Conservation (phyloP, 1,140 invertebrate genomes). For the Helicoverpa zea region DNA sequence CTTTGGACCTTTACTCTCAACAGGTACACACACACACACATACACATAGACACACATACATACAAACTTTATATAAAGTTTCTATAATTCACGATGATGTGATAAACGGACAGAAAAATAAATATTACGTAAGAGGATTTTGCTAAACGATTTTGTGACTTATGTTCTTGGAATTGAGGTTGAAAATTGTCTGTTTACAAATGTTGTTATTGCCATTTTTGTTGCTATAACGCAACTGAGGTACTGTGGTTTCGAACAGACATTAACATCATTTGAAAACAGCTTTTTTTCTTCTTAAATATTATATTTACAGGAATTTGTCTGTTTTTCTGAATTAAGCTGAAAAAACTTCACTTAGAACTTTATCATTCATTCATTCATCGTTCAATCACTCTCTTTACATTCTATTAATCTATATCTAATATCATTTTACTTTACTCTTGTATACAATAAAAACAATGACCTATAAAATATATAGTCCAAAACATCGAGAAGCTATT, state of each 20-base stretch:
- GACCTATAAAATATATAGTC: not conserved
- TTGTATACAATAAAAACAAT: not conserved
- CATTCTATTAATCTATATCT: no score
- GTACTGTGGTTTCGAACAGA: not conserved
- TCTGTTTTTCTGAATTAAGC: not conserved
- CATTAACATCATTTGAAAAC: conserved; percentile 13
- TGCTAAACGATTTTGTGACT: not conserved
- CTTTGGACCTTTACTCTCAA: conserved; percentile 18
- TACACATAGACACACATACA: conserved; percentile 23
- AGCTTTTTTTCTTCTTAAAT: not conserved
- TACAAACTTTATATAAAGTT: conserved; percentile 36
- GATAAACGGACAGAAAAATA: conserved; percentile 36
- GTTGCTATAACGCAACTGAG: conserved; percentile 35
- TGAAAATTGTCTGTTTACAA: not conserved
- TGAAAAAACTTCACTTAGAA: not conserved
- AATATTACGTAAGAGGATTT: conserved; percentile 39
- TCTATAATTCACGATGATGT: conserved; percentile 39
- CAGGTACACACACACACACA: conserved; percentile 11
- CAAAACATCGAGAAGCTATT: conserved; percentile 18
- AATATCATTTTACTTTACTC: no score
- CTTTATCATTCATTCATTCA: not conserved
- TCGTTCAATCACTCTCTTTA: no score
- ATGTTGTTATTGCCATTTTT: conserved; percentile 29
- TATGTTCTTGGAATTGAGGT: not conserved
- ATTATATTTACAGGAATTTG: conserved; percentile 26